phyloP scores from a whole-genome alignment of 2,797 vertebrate species.

The Paratrypauchen microcephalus region DNA sequence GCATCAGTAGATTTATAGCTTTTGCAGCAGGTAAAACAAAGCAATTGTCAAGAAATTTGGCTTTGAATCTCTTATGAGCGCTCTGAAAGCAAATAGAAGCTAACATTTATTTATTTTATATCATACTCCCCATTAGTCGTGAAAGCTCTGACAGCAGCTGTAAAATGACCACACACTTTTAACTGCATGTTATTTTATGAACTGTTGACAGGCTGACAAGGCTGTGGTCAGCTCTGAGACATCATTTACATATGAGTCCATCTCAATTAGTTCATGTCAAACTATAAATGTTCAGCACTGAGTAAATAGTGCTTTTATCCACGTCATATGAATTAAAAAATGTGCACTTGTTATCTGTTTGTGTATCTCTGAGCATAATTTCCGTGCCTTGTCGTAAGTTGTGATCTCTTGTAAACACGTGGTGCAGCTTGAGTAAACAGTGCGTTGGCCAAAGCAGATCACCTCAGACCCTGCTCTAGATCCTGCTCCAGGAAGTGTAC shows the following conservation, averaged over 20 bases:
- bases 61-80: conserved; percentile 2
- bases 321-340: conserved; percentile 10
- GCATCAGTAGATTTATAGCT: conserved; percentile 23
- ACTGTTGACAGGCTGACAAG: conserved; percentile 42
- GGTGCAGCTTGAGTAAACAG: conserved; percentile 62
- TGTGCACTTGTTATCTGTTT: conserved; percentile 41
- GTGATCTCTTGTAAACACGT: conserved; percentile 61
- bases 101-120: conserved; percentile 10
- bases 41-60: neutral
- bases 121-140: conserved; percentile 1
- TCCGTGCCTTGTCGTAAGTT: conserved; percentile 56
- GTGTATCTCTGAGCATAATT: conserved; percentile 42
- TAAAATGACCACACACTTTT: conserved; percentile 25
- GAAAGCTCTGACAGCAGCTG: conserved; percentile 39
- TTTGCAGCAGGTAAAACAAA: conserved; percentile 27
- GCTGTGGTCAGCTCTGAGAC: conserved; percentile 40
- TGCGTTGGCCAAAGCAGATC: conserved; percentile 52
- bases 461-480: conserved; percentile 40
- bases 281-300: neutral
- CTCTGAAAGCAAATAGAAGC: conserved; percentile 9
- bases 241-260: conserved; percentile 19
- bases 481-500: conserved; percentile 29
- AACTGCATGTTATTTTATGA: conserved; percentile 39
- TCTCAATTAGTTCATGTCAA: conserved; percentile 12
- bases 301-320: conserved; percentile 4